Conservation (phyloP, 2,888 invertebrate genomes). For the Neoitamus cyanurus region DNA sequence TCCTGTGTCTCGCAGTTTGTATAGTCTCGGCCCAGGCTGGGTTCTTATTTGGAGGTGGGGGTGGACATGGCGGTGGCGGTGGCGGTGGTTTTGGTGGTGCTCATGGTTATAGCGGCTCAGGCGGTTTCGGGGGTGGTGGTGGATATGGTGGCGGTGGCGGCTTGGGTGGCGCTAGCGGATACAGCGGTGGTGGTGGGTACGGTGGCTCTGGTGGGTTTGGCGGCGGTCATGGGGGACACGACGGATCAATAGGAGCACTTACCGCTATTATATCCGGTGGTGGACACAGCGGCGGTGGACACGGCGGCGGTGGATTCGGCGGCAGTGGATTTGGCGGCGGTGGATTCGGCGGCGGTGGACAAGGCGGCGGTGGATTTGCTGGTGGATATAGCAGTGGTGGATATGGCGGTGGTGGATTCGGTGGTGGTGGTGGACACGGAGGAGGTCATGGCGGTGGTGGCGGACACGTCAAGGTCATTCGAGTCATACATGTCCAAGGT, state of each 20-base stretch:
- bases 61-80: conserved; percentile 18
- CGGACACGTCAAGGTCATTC: not conserved
- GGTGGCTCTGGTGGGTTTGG: conserved; percentile 27
- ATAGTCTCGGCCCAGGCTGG: conserved; percentile 51
- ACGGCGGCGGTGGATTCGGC: not conserved
- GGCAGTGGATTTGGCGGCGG: not conserved
- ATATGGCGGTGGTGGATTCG: not conserved
- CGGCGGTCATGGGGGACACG: conserved; percentile 25
- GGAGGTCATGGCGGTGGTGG: conserved; percentile 29
- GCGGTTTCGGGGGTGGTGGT: conserved; percentile 44
- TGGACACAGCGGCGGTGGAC: not conserved
- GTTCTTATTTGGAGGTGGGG: conserved; percentile 31
- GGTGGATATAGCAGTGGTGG: conserved; percentile 30
- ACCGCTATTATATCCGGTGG: not conserved
- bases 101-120: conserved; percentile 12
- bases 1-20: conserved; percentile 48
- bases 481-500: not conserved
- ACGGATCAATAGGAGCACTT: not conserved
- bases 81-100: conserved; percentile 17
- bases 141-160: conserved; percentile 35
- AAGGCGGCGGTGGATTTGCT: not conserved
- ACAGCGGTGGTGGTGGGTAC: conserved; percentile 24
- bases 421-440: not conserved
- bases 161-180: not conserved
- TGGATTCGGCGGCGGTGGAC: not conserved